Conservation (phyloP, 2,888 invertebrate genomes). For the Habroteleia sp. region DNA sequence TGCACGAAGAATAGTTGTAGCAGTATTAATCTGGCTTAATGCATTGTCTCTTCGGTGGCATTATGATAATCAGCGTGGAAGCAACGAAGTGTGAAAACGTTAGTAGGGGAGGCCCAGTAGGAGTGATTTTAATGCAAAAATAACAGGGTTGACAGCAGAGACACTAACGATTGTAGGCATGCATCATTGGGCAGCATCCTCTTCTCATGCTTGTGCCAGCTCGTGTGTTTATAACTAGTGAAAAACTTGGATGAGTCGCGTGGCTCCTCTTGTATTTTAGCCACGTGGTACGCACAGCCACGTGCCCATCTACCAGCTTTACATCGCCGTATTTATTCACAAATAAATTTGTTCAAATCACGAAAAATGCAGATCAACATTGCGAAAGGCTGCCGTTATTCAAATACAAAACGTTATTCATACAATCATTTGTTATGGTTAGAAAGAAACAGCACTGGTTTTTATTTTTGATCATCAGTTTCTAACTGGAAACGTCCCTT, state of each 20-base stretch:
- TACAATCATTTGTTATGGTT: too few relatives aligned
- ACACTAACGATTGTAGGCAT: constrained; percentile 74
- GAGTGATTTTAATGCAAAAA: constrained; percentile 76
- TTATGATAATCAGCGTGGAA: constrained; percentile 64
- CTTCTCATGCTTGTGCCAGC: constrained; percentile 67
- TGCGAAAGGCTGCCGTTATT: constrained; percentile 8
- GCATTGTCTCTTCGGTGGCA: constrained; percentile 63
- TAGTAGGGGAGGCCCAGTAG: constrained; percentile 51
- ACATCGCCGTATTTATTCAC: constrained; percentile 45
- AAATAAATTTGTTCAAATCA: constrained; percentile 55
- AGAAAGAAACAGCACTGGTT: too few relatives aligned
- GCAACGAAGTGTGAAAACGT: constrained; percentile 64
- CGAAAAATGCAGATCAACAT: constrained; percentile 34
- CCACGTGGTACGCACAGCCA: constrained; percentile 73
- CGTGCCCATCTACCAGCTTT: constrained; percentile 66
- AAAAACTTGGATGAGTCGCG: constrained; percentile 66
- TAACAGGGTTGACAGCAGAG: constrained; percentile 71
- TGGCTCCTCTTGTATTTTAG: constrained; percentile 74
- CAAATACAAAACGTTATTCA: constrained; percentile 4
- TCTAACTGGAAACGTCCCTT: too few relatives aligned
- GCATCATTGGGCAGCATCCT: constrained; percentile 73
- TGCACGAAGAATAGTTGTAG: too few relatives aligned
- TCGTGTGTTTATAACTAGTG: constrained; percentile 67
- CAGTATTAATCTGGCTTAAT: neutral
- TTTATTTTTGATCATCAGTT: too few relatives aligned